Base-by-base conservation (phyloP, 2,797 vertebrate genomes). In the Enoplosus armatus region DNA sequence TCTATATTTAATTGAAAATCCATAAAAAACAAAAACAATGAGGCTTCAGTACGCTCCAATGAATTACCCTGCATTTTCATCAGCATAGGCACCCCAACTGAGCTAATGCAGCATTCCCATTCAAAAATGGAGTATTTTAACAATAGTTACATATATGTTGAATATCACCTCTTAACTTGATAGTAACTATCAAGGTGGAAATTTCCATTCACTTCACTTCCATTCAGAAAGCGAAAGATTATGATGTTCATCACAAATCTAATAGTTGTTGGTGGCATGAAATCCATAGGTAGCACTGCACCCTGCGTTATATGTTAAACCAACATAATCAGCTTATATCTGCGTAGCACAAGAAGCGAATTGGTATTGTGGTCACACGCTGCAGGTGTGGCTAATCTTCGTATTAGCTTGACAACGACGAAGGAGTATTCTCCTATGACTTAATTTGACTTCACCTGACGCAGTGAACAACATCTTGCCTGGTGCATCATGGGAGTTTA, bases 251-350 rank as follows among this genome's bases (percentile, higher is more conserved):
- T 70, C 60, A 35, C 33, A 27, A n/a, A 27, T 24, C 24, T 86
- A 80, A 80, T 71, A 51, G 45, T 29, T 20, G 39, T 59, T n/a
- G 54, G 22, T 51, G 63, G 68, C 82, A 70, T 68, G 51, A 74
- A 82, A 87, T 80, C 73, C 31, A 82, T 62, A 50, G 29, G 29
- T 56, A 43, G 35, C n/a, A 15, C 59, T 68, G 31, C 31, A 26
- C 35, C 53, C 37, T 51, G 55, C 9, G 33, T 72, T 72, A 56
- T 58, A 18, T 45, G 61, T 48, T 8, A 63, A 62, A 67, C 64
- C 37, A 31, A 41, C 64, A 9, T 50, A 53, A 77, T 58, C 73
- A 47, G 51, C 29, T 60, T 41, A 39, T 60, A 20, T 41, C 51
- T 50, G 16, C 8, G 33, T 3, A 39, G 60, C 53, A 45, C 35